phyloP scores from a whole-genome alignment of 2,888 invertebrate genomes.

The Drosophila peninsularis region DNA sequence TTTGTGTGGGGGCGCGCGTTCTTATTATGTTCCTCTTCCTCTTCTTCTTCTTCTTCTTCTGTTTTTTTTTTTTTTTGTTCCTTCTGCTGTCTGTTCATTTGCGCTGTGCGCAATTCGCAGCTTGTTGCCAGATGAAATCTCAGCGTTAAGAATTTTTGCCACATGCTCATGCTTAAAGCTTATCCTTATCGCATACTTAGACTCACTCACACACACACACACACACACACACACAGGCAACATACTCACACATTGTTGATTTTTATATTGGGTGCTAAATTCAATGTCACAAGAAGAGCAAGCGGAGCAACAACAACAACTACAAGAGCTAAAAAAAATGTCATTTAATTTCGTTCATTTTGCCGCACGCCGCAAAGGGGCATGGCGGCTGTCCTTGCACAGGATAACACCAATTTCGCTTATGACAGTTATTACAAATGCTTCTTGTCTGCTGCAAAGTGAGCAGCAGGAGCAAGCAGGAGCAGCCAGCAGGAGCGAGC shows the following conservation, averaged over 20 bases:
- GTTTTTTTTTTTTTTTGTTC: background rate
- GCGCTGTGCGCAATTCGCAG: constrained; percentile 51
- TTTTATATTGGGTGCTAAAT: constrained; percentile 75
- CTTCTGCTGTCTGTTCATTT: constrained; percentile 46
- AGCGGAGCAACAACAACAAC: background rate
- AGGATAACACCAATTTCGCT: constrained; percentile 79
- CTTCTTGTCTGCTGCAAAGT: constrained; percentile 66
- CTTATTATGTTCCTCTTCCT: constrained; percentile 10
- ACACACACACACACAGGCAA: constrained; percentile 36
- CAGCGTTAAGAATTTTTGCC: constrained; percentile 54
- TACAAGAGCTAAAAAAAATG: constrained; percentile 43
- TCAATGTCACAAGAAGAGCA: constrained; percentile 45
- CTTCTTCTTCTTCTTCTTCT: background rate
- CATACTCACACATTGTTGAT: constrained; percentile 63
- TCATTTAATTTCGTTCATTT: constrained; percentile 70
- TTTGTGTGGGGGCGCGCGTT: constrained; percentile 7
- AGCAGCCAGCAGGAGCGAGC: background rate
- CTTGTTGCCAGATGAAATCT: constrained; percentile 66
- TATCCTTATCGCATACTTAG: constrained; percentile 60
- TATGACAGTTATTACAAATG: constrained; percentile 80
- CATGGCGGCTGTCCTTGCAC: constrained; percentile 48
- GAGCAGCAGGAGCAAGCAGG: constrained; percentile 37
- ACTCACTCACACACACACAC: constrained; percentile 34
- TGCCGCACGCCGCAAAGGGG: constrained; percentile 16
- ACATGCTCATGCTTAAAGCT: constrained; percentile 66